A percentile compares a stretch with the other conserved stretches of the same genome.
Conservation (phyloP, 2,888 invertebrate genomes). For the Drosophila infuscata region DNA sequence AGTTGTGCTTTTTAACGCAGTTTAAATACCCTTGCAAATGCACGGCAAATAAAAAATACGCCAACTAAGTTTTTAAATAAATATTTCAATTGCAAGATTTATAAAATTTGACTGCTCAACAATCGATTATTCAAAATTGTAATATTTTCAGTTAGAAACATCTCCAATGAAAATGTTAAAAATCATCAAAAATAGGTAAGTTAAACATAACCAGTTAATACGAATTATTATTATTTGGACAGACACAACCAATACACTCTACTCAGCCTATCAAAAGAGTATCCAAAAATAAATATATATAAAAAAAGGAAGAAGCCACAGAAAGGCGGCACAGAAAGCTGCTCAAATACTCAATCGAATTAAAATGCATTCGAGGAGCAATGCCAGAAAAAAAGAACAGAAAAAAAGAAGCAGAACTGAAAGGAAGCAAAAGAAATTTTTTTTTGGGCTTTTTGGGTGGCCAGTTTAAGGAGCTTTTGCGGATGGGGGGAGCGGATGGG, state of each 20-base stretch:
- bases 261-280: background rate
- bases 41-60: background rate
- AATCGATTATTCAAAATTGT: background rate
- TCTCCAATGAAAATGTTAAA: no score
- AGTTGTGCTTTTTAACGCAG: background rate
- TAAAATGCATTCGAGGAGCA: conserved; percentile 77
- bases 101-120: background rate
- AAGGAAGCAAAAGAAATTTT: conserved; percentile 21
- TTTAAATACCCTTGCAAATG: background rate
- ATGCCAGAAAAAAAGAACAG: conserved; percentile 49
- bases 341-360: conserved; percentile 70
- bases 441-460: conserved; percentile 5
- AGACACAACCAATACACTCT: background rate
- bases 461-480: background rate
- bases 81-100: background rate
- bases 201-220: background rate
- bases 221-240: background rate
- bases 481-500: conserved; percentile 29
- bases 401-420: background rate
- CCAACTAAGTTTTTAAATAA: background rate
- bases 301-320: conserved; percentile 8
- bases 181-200: background rate
- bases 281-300: background rate
- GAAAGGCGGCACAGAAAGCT: conserved; percentile 15
- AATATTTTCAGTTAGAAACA: background rate